Conservation (phyloP, 2,888 invertebrate genomes). For the Cinara cedri region DNA sequence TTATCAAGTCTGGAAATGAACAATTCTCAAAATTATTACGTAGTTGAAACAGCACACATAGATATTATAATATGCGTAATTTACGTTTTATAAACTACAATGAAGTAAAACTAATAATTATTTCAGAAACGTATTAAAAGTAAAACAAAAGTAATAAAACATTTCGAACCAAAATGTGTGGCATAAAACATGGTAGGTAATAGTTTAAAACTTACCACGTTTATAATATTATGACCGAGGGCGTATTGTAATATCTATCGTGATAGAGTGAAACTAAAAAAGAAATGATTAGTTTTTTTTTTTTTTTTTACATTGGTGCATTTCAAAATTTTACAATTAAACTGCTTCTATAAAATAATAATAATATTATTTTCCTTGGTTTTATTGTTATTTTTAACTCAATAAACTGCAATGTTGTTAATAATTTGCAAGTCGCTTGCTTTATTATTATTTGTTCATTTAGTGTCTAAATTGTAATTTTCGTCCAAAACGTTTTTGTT, state of each 20-base stretch:
- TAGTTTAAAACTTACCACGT: background rate
- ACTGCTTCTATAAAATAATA: background rate
- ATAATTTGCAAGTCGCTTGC: background rate
- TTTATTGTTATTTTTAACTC: no score
- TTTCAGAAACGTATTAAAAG: background rate
- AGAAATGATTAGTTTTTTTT: no score
- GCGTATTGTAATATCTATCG: background rate
- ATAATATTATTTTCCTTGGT: background rate
- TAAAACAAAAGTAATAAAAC: background rate
- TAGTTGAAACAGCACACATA: no score
- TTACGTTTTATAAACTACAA: background rate
- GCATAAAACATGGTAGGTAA: background rate
- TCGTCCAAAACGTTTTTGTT: slow-evolving; percentile 14
- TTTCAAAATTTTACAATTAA: background rate
- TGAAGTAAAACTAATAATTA: background rate
- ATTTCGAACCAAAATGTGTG: background rate
- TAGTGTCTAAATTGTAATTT: slow-evolving; percentile 24
- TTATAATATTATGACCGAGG: background rate
- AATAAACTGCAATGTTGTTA: no score
- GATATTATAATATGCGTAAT: no score
- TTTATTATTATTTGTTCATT: background rate
- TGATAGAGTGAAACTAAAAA: background rate
- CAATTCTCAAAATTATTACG: no score
- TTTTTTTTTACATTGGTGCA: no score
- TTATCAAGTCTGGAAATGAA: no score